Base-by-base conservation (phyloP, 2,113 vertebrate species). In the Misgurnus mizolepis region DNA sequence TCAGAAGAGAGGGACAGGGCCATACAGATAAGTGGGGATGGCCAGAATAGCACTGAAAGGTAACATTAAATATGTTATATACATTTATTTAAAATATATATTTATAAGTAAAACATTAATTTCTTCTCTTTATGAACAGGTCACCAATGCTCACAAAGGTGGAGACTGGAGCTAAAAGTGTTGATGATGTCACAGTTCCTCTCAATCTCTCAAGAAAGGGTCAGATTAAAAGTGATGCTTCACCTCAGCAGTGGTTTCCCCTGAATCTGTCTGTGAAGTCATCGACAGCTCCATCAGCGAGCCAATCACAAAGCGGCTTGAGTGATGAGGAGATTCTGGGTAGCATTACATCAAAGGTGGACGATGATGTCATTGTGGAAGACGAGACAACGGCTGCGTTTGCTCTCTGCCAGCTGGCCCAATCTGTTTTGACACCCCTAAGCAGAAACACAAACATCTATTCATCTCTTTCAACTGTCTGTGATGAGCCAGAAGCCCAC, bases 331-430 rank as follows among this genome's bases (percentile, higher is more conserved):
- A 58, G 85, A 60, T 61, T 40, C 0, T 6, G 86, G 80, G 45
- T 68, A 70, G 18, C 41, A 27, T 7, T 50, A 41, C 5, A 76
- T 72, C 0, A 79, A 82, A 11, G 76, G 84, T 0, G 84, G 87
- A 88, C 0, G 90, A 92, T 15, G 95, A 96, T 76, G 87, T 89
- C 15, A 91, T 90, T 3, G 96, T 97, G 0, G 69, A 77, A 40
- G 93, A 97, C 87, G 96, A 97, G 86, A 95, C 96, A 86, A 95
- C 93, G 0, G 97, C 96, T 0, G 97, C 97, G 0, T 93, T 98
- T 41, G 96, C 97, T 0, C 95, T 99, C 78, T 98, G 97, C 84
- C 96, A 98, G 84, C 91, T 99, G n/a, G 95, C 97, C 0, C 79
- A 79, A n/a, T 79, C 75, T 18, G 53, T 18, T 6, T 18, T 18